Percentiles rank a stretch among this genome's conserved stretches.
These are phyloP conservation scores for Drosophila arawakana DNA, from an alignment of 1,140 invertebrate genomes.

Conservation along the genomic window DNA sequence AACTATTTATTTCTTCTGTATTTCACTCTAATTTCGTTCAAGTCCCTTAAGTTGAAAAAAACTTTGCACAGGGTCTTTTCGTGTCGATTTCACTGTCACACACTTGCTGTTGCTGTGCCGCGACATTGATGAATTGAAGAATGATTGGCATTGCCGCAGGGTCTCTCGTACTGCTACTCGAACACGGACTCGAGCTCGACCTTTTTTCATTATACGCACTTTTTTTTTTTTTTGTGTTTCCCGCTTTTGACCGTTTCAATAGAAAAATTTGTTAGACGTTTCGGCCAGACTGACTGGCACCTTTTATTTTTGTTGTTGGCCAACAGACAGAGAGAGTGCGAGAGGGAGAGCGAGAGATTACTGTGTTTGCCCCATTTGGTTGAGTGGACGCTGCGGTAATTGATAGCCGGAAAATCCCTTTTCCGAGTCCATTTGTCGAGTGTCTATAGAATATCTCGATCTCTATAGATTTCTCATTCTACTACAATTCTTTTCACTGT, in stretches of 20 bases:
- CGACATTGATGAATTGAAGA: conserved; percentile 82
- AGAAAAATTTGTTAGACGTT: conserved; percentile 78
- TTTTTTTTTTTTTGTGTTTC: conserved; percentile 7
- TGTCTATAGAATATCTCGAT: not conserved
- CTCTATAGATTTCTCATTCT: not conserved
- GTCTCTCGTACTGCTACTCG: conserved; percentile 14
- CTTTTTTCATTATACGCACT: conserved; percentile 21
- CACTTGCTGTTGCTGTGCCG: conserved; percentile 17
- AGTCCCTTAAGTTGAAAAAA: not conserved
- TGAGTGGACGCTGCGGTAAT: conserved; percentile 51
- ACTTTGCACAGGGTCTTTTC: no score
- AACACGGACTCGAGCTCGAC: conserved; percentile 15
- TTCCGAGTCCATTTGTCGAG: not conserved
- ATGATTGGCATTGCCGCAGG: conserved; percentile 76
- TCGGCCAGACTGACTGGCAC: conserved; percentile 78
- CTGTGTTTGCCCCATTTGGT: conserved; percentile 11
- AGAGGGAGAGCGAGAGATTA: not conserved
- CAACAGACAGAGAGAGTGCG: conserved; percentile 12
- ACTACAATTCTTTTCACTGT: not conserved
- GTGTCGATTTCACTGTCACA: no score
- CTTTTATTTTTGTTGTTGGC: conserved; percentile 53
- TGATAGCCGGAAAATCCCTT: conserved; percentile 54
- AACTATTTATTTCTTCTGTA: conserved; percentile 21
- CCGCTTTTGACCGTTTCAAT: conserved; percentile 62
- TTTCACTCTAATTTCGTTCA: conserved; percentile 26